These are phyloP conservation scores for Bubalus kerabau DNA, from an alignment of 2,113 vertebrate genomes.

Conservation along the genomic window DNA sequence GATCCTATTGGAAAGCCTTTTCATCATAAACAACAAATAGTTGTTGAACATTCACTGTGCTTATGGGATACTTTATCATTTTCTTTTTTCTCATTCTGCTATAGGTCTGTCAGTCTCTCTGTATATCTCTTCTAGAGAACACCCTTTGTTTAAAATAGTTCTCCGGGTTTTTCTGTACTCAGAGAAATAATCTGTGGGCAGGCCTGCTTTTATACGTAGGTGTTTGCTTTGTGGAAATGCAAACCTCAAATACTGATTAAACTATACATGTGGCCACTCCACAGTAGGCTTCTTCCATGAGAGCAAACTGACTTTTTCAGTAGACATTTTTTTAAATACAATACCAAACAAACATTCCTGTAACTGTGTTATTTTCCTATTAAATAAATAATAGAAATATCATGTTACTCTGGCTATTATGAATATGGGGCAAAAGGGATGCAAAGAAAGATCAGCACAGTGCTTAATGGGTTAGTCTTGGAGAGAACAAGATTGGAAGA, in stretches of 20 bases:
- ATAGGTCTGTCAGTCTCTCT: not conserved
- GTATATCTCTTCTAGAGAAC: not conserved
- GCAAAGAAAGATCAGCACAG: not conserved
- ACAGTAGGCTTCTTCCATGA: not conserved
- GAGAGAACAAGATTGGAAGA: not conserved
- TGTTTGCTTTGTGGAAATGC: not conserved
- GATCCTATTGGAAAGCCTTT: constrained; percentile 51
- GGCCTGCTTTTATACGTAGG: not conserved
- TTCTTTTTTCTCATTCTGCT: constrained; percentile 17
- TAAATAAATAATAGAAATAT: not conserved
- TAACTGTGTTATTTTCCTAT: not conserved
- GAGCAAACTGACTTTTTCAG: not conserved
- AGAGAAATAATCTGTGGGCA: not conserved
- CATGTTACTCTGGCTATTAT: not conserved
- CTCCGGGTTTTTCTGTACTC: not conserved
- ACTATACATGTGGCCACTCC: not conserved
- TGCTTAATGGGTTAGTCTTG: not conserved
- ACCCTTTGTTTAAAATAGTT: not conserved
- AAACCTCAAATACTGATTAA: not conserved
- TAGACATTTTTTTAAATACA: not conserved
- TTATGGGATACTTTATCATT: not conserved
- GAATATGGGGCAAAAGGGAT: not conserved
- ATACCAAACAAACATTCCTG: not conserved
- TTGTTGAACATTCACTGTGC: constrained; percentile 10
- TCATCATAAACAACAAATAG: constrained; percentile 45